A percentile compares a stretch with the other conserved stretches of the same genome.
phyloP scores from a whole-genome alignment of 2,888 invertebrate species.

The Epicampocera succincta region DNA sequence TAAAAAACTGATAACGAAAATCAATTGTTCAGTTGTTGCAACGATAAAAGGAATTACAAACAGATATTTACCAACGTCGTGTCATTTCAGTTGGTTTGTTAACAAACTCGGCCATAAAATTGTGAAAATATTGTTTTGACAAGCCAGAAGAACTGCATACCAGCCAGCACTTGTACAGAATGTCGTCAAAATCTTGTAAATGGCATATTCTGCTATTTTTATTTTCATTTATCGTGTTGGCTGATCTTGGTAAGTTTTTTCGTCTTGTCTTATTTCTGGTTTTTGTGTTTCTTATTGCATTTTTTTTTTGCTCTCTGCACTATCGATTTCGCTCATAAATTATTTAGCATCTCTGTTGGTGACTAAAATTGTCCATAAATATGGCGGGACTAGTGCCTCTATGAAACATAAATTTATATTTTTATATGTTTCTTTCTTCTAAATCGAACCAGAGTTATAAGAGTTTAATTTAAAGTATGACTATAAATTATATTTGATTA shows the following conservation, averaged over 20 bases:
- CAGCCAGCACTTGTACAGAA: conserved; percentile 19
- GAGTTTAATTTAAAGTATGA: conserved; percentile 2
- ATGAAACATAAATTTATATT: conserved; percentile 24
- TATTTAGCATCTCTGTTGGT: conserved; percentile 35
- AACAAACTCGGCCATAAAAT: conserved; percentile 8
- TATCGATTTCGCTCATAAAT: conserved; percentile 59
- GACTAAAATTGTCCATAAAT: conserved; percentile 16
- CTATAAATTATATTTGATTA: not conserved
- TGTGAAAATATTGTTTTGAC: conserved; percentile 27
- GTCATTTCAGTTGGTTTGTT: not conserved
- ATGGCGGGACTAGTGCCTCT: not conserved
- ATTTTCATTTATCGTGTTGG: conserved; percentile 52
- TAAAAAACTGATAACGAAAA: conserved; percentile 47
- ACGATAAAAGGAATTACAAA: conserved; percentile 12
- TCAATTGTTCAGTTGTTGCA: conserved; percentile 17
- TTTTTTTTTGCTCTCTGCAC: conserved; percentile 7
- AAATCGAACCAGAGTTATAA: not conserved
- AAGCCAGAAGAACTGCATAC: conserved; percentile 1
- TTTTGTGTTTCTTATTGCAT: conserved; percentile 1
- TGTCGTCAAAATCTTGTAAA: conserved; percentile 57
- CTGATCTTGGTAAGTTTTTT: conserved; percentile 66
- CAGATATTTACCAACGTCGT: conserved; percentile 5
- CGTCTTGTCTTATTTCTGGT: conserved; percentile 2
- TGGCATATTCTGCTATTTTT: conserved; percentile 60
- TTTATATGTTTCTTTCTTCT: conserved; percentile 18